Percentiles rank a stretch among this genome's conserved stretches.
Evolutionary conservation across 2,888 invertebrate species (phyloP).

Genomic region (Agrochola macilenta): DNA sequence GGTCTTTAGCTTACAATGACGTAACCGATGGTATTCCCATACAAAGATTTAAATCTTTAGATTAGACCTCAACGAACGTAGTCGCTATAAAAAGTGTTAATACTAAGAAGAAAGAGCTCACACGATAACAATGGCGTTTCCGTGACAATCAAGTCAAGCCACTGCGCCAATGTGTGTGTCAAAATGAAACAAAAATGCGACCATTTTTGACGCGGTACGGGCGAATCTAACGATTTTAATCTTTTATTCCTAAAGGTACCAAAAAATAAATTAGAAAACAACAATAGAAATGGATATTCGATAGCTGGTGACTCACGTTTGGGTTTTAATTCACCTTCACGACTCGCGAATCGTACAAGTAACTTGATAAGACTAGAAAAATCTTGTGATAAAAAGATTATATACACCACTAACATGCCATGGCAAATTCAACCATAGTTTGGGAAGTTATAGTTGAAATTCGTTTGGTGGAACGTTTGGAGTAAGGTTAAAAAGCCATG

Average conservation of each 20-base stretch:
- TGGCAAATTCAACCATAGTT: conserved; percentile 42
- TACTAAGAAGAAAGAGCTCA: background rate
- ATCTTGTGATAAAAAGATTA: conserved; percentile 34
- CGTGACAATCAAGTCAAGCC: background rate
- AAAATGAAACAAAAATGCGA: background rate
- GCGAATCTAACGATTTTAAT: background rate
- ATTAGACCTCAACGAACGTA: background rate
- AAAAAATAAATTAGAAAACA: conserved; percentile 64
- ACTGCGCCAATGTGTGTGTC: background rate
- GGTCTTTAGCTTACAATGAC: conserved; percentile 45
- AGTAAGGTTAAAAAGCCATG: conserved; percentile 53
- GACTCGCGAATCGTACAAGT: conserved; percentile 80
- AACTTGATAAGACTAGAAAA: conserved; percentile 80
- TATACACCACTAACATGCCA: conserved; percentile 21
- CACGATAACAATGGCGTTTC: background rate
- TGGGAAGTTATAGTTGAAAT: conserved; percentile 23
- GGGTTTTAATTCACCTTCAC: conserved; percentile 77
- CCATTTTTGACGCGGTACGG: background rate
- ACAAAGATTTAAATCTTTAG: conserved; percentile 7
- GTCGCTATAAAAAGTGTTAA: background rate
- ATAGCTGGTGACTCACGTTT: conserved; percentile 79
- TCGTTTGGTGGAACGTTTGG: conserved; percentile 24
- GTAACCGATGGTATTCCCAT: conserved; percentile 51
- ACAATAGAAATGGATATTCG: conserved; percentile 76
- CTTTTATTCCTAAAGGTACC: background rate